These are phyloP conservation scores for Molossus molossus DNA, from an alignment of 2,797 vertebrate species.

Conservation along the genomic window DNA sequence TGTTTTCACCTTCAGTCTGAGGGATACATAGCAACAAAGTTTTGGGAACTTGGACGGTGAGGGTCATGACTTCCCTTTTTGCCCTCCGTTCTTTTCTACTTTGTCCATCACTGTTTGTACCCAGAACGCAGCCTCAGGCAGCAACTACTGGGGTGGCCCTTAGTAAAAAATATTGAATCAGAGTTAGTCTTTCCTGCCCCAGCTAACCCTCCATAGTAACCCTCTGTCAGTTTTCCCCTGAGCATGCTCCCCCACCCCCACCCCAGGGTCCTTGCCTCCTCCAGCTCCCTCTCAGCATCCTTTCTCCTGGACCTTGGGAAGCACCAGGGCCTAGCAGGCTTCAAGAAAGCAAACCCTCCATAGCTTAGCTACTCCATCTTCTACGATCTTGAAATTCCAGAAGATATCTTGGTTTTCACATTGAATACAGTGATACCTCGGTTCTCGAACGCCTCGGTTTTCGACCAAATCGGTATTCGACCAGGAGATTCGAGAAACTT, in stretches of 20 bases:
- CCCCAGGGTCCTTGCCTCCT: background rate
- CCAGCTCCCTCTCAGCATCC: background rate
- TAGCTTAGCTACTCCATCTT: background rate
- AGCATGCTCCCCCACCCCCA: background rate
- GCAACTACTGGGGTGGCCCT: background rate
- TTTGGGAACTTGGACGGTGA: background rate
- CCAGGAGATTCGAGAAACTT: no score
- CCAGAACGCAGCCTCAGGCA: background rate
- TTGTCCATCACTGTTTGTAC: background rate
- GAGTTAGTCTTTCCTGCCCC: background rate
- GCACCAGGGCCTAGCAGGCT: background rate
- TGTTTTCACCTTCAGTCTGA: slow-evolving; percentile 39
- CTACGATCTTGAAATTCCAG: background rate
- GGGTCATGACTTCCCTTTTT: background rate
- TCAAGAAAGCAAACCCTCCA: slow-evolving; percentile 22
- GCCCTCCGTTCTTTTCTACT: background rate
- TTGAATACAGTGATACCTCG: no score
- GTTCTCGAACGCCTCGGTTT: no score
- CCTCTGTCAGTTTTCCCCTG: background rate
- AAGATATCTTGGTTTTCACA: background rate
- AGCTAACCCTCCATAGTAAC: background rate
- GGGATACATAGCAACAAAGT: background rate
- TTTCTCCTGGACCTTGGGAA: background rate
- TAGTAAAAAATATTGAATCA: background rate
- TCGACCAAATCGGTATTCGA: no score